phyloP scores from a whole-genome alignment of 2,888 invertebrate genomes.

The Himalopsyche anomala region DNA sequence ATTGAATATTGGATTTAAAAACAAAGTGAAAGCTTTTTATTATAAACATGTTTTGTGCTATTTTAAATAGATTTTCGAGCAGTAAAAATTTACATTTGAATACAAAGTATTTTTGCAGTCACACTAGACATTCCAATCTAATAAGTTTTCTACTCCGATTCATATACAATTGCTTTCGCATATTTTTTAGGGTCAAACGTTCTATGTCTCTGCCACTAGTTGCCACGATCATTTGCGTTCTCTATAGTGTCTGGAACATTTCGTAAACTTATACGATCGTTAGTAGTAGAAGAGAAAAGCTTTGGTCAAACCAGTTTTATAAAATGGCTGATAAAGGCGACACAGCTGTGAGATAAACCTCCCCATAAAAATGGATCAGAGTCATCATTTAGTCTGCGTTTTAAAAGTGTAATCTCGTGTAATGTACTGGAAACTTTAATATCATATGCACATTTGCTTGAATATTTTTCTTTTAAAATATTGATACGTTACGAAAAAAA shows the following conservation, averaged over 20 bases:
- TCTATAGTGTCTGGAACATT: background rate
- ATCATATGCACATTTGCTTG: background rate
- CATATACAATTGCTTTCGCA: background rate
- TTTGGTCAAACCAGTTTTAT: constrained; percentile 18
- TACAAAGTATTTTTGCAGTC: background rate
- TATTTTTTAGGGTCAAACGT: background rate
- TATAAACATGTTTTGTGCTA: background rate
- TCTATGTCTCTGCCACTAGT: background rate
- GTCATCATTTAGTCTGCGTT: background rate
- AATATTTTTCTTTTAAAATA: background rate
- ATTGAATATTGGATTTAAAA: background rate
- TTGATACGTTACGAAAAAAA: background rate
- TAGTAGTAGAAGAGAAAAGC: constrained; percentile 3
- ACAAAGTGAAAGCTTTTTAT: background rate
- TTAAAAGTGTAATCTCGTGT: constrained; percentile 13
- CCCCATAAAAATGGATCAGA: constrained; percentile 34
- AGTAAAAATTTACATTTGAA: background rate
- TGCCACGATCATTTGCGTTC: background rate
- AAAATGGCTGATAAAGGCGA: constrained; percentile 37
- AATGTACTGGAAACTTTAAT: constrained; percentile 8
- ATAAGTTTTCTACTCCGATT: background rate
- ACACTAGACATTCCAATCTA: background rate
- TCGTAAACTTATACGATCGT: background rate
- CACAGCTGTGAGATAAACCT: constrained; percentile 11
- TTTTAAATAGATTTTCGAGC: background rate